phyloP scores from a whole-genome alignment of 2,113 vertebrate genomes.

The Chamaetylas fuelleborni region DNA sequence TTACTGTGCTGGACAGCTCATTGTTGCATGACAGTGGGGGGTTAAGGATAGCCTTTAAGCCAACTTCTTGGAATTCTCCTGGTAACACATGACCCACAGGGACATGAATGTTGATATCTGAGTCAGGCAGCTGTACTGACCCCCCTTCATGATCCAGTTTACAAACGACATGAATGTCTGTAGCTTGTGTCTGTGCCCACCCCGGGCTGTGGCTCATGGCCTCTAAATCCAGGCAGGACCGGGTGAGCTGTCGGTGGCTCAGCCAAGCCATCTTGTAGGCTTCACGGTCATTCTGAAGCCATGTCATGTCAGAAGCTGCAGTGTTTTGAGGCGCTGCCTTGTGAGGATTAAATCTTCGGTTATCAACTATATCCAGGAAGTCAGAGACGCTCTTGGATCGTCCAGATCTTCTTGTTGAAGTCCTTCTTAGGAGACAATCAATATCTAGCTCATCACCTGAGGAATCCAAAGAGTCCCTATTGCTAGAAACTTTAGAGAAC shows the following conservation, averaged over 20 bases:
- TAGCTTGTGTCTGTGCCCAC: conserved; percentile 94
- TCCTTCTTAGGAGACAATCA: conserved; percentile 72
- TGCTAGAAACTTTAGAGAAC: conserved; percentile 68
- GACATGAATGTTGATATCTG: conserved; percentile 84
- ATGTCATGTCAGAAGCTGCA: conserved; percentile 78
- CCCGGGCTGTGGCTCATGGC: conserved; percentile 88
- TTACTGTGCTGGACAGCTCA: conserved; percentile 86
- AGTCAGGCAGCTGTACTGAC: conserved; percentile 85
- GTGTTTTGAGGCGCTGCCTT: conserved; percentile 58
- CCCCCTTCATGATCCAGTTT: conserved; percentile 86
- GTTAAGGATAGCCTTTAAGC: conserved; percentile 85
- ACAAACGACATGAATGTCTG: conserved; percentile 80
- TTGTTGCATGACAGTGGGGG: conserved; percentile 86
- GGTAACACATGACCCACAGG: conserved; percentile 85
- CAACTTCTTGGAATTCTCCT: conserved; percentile 88
- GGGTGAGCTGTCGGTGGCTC: conserved; percentile 89
- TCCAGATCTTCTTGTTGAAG: conserved; percentile 74
- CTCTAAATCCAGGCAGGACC: conserved; percentile 90
- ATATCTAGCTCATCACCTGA: conserved; percentile 87
- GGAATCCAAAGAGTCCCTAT: conserved; percentile 78
- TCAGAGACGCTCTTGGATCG: conserved; percentile 90
- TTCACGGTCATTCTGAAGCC: conserved; percentile 88
- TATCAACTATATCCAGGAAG: conserved; percentile 81
- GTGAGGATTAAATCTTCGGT: conserved; percentile 43
- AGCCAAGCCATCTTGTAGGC: conserved; percentile 96